These are phyloP conservation scores for Anomalospiza imberbis DNA, from an alignment of 2,797 vertebrate species.

Conservation along the genomic window DNA sequence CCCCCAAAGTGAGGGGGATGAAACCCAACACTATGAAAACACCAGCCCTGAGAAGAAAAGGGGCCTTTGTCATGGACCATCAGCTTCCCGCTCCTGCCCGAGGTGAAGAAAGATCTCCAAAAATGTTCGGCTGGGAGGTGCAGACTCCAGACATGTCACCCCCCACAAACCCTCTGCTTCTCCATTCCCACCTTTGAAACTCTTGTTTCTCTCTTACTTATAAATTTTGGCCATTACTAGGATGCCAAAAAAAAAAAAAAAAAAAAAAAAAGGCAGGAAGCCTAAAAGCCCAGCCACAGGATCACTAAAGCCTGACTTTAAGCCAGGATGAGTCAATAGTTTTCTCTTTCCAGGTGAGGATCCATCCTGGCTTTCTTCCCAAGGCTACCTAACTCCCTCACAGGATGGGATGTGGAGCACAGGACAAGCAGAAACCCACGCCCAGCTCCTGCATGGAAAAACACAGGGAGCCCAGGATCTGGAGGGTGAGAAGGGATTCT, in stretches of 20 bases:
- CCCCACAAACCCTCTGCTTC: neutral
- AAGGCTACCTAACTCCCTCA: neutral
- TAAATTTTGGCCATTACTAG: neutral
- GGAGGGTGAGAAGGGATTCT: neutral
- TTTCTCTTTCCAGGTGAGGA: neutral
- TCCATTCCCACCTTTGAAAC: neutral
- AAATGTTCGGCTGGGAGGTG: slow-evolving; percentile 39
- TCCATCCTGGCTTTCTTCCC: neutral
- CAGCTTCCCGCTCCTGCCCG: slow-evolving; percentile 42
- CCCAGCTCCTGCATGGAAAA: neutral
- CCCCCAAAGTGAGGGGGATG: slow-evolving; percentile 70
- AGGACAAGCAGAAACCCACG: neutral
- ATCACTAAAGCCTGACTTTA: neutral
- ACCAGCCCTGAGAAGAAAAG: slow-evolving; percentile 79
- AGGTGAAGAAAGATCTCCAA: slow-evolving; percentile 49
- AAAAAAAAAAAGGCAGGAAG: neutral
- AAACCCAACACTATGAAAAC: slow-evolving; percentile 89
- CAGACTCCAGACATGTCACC: neutral
- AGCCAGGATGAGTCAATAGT: neutral
- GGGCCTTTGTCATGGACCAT: slow-evolving; percentile 74
- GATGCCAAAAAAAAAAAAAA: neutral
- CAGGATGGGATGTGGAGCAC: neutral
- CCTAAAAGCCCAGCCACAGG: neutral
- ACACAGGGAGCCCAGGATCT: neutral
- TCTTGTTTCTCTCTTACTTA: neutral